These are phyloP conservation scores for Tauraco erythrolophus DNA, from an alignment of 2,113 vertebrate species.

Conservation along the genomic window DNA sequence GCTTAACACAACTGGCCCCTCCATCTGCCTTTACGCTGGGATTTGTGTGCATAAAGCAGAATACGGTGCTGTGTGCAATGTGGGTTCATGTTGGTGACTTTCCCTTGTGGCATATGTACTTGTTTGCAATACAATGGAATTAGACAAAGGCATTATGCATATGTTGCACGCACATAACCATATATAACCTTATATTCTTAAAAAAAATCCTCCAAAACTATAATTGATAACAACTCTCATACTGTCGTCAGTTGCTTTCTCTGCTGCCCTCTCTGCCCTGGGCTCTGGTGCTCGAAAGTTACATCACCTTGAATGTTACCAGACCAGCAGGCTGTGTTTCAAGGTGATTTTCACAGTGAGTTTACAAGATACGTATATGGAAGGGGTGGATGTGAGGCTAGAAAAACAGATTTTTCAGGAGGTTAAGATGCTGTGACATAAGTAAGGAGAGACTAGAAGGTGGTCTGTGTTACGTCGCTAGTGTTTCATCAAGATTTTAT, in stretches of 20 bases:
- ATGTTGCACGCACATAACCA: not conserved
- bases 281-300: too few relatives aligned
- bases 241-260: not conserved
- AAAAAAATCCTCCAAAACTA: not conserved
- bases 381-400: not conserved
- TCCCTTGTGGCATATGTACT: not conserved
- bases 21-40: constrained; percentile 72
- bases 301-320: not conserved
- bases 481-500: not conserved
- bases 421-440: not conserved
- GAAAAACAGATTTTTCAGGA: not conserved
- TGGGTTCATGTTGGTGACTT: not conserved
- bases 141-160: not conserved
- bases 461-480: not conserved
- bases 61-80: not conserved
- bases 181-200: not conserved
- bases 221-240: not conserved
- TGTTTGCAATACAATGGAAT: not conserved
- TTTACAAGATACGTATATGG: not conserved
- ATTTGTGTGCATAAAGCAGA: constrained; percentile 42
- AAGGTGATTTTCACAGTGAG: not conserved
- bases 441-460: not conserved
- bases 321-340: not conserved
- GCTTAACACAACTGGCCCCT: constrained; percentile 56
- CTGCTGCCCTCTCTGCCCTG: not conserved